phyloP scores from a whole-genome alignment of 2,888 invertebrate genomes.

The Mesodorylaimus sp. region DNA sequence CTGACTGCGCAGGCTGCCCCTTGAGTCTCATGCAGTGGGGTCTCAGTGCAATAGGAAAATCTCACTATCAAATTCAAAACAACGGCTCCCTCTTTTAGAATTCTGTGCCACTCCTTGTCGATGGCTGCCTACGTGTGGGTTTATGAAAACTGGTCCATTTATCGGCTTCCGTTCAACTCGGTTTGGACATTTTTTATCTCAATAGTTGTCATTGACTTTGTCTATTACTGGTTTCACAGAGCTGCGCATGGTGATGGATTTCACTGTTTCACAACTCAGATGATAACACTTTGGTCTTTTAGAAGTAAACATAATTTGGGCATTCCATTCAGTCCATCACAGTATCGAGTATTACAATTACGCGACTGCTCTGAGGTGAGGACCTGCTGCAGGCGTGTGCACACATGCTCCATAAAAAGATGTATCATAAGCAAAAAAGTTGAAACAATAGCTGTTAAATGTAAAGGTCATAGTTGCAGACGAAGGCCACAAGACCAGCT shows the following conservation, averaged over 20 bases:
- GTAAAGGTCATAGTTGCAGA: too few species aligned
- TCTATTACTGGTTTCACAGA: conserved; percentile 76
- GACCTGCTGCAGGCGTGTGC: conserved; percentile 57
- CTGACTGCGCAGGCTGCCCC: too few species aligned
- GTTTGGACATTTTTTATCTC: conserved; percentile 60
- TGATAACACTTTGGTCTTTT: conserved; percentile 22
- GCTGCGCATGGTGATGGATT: conserved; percentile 57
- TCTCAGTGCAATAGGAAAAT: too few species aligned
- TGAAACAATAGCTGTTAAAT: too few species aligned
- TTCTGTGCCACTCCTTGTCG: conserved; percentile 13
- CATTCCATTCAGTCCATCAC: conserved; percentile 74
- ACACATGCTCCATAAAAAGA: too few species aligned
- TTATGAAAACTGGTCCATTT: conserved; percentile 50
- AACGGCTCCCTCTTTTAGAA: conserved; percentile 1
- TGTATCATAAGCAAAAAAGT: too few species aligned
- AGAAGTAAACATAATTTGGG: conserved; percentile 72
- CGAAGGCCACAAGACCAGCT: too few species aligned
- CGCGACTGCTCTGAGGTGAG: conserved; percentile 62
- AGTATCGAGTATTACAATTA: conserved; percentile 74
- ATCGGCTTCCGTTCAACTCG: conserved; percentile 57
- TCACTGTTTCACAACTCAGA: not conserved
- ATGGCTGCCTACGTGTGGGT: conserved; percentile 42
- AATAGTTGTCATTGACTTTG: conserved; percentile 60
- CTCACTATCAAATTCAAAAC: too few species aligned
- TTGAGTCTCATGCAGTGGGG: too few species aligned